A percentile compares a stretch with the other conserved stretches of the same genome.
These are phyloP conservation scores for Sthenelais limicola DNA, from an alignment of 2,888 invertebrate species.

Conservation along the genomic window DNA sequence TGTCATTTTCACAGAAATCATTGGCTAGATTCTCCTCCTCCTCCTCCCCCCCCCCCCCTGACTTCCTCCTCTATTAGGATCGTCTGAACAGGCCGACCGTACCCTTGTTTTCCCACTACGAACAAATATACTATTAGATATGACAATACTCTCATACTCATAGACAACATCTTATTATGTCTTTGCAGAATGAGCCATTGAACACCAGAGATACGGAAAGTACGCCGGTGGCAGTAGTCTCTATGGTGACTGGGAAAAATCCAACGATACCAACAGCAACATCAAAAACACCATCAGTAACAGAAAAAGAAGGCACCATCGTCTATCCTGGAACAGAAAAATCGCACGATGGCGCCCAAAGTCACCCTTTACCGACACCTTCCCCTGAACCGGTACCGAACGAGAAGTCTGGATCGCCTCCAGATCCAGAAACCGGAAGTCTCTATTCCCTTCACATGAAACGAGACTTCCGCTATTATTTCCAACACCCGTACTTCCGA, in stretches of 20 bases:
- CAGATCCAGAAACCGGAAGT: conserved; percentile 65
- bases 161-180: too few species aligned
- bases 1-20: too few species aligned
- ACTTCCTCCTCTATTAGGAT: too few species aligned
- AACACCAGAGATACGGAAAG: conserved; percentile 31
- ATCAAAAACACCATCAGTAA: background rate
- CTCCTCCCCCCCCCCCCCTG: too few species aligned
- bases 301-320: background rate
- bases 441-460: conserved; percentile 71
- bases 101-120: too few species aligned
- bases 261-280: conserved; percentile 3
- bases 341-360: conserved; percentile 13
- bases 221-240: background rate
- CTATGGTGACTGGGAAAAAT: background rate
- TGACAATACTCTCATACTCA: too few species aligned
- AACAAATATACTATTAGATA: too few species aligned
- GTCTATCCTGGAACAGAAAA: background rate
- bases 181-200: conserved; percentile 34
- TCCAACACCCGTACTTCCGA: conserved; percentile 75
- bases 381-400: background rate
- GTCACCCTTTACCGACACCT: conserved; percentile 15
- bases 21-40: too few species aligned
- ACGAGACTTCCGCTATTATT: conserved; percentile 74
- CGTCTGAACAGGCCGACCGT: too few species aligned
- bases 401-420: background rate